Percentiles rank a stretch among this genome's conserved stretches.
Conservation (phyloP, 2,888 invertebrate genomes). For the Parnassius apollo region DNA sequence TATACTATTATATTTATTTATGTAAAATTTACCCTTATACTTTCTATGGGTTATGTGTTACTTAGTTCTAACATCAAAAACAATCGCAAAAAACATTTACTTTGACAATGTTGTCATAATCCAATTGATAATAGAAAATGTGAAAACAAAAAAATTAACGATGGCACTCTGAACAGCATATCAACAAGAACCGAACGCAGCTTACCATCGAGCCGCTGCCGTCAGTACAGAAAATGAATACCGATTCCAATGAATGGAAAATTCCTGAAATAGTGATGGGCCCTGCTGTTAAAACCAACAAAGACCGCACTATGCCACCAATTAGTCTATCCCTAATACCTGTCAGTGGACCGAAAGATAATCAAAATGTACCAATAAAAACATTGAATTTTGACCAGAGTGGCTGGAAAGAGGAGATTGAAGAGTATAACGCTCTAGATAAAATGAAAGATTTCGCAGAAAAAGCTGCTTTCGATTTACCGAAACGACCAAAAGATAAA, state of each 20-base stretch:
- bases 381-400: constrained; percentile 55
- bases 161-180: constrained; percentile 69
- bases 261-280: constrained; percentile 63
- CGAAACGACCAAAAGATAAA: constrained; percentile 61
- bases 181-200: constrained; percentile 76
- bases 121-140: constrained; percentile 74
- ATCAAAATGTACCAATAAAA: constrained; percentile 58
- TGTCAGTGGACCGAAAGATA: constrained; percentile 61
- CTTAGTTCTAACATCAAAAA: constrained; percentile 35
- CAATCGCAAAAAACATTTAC: constrained; percentile 32
- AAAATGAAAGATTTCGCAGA: constrained; percentile 79
- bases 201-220: constrained; percentile 73
- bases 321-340: constrained; percentile 75
- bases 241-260: constrained; percentile 56
- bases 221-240: constrained; percentile 48
- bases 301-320: constrained; percentile 69
- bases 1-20: constrained; percentile 45
- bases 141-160: constrained; percentile 47
- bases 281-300: constrained; percentile 53
- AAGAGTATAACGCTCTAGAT: constrained; percentile 74
- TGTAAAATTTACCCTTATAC: constrained; percentile 35
- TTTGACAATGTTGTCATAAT: constrained; percentile 77
- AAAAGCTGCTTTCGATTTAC: constrained; percentile 71
- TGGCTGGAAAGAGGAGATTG: constrained; percentile 58
- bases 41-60: constrained; percentile 36